Evolutionary conservation across 2,888 invertebrate genomes (phyloP), one percentile per base, ranked within the genome.

Genomic region (Protonemura montana): DNA sequence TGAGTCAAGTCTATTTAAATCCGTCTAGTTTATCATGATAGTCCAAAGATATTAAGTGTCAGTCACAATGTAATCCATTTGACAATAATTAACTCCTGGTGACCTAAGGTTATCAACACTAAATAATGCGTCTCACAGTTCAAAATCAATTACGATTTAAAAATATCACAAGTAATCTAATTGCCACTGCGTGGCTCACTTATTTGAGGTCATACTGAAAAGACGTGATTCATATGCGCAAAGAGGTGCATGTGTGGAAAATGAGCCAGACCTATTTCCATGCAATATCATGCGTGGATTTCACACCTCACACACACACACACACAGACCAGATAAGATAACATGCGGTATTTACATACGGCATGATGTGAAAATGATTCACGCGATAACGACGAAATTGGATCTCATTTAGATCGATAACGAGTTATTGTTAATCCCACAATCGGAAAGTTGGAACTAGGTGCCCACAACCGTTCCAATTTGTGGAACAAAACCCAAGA

Each of bases 381-480:
- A 59, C 59, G 59, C 59, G 59, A 59, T 59, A 59, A 13, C 59
- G 21, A 21, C 59, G 59, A 59, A 59, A 59, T 59, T 59, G 59
- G 59, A 10, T 59, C 59, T 59, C 13, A 10, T 13, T 3, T 21
- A 2, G 21, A 59, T 2, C 59, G 59, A 59, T 59, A 59, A 59
- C 59, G 59, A 59, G 21, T 59, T 59, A 59, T 7, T 59, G 3
- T 13, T 2, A 13, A 59, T 59, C 21, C 21, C 21, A 10, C 59
- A 21, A 1, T 59, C 59, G 59, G 59, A 59, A 59, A 59, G 59
- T 59, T 21, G 21, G 1, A 84, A 84, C 59, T 76, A 84, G 84
- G 84, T 76, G 27, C 26, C 83, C 84, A 84, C 84, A 84, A 84
- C 84, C 84, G 76, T 29, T 83, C 59, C 59, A 42, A 41, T n/a